Base-by-base conservation (phyloP, 2,888 invertebrate species). In the Rhingia rostrata region DNA sequence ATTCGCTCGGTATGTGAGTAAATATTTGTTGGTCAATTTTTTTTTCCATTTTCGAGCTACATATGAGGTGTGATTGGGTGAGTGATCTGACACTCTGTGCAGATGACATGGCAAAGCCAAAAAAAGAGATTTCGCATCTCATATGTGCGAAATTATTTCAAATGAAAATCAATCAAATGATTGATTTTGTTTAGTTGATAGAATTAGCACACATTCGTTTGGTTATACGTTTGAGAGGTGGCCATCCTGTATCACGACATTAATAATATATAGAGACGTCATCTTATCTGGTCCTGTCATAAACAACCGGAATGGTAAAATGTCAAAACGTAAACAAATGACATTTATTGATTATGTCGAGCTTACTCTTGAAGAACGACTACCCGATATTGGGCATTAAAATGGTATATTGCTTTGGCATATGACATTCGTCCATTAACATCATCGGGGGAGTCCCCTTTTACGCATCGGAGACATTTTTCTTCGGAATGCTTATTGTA, bases 281-380 rank as follows among this genome's bases (percentile, higher is more conserved):
- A 61, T 12, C 39, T 37, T 49, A 45, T 47, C 61, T 30, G 10
- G n/a, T 9, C 22, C 2, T 22, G 22, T 22, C 22, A 22, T 14
- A 33, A 9, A 12, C 39, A 32, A 12, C 39, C 9, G 43, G 6
- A 3, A n/a, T 70, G 60, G 9, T 35, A 72, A 22, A 33, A 72
- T 72, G 70, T 61, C 70, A 72, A 35, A 61, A 22, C 47, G 37
- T 30, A 56, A 41, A 70, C 33, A 70, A 39, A 32, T 12, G 58
- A 58, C 56, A 4, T 47, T 30, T 39, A 69, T 35, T 32, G 47
- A 47, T 69, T 58, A 47, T 37, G 47, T n/a, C 22, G 39, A 10
- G 63, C 9, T 32, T 37, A 22, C 30, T 37, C 37, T 63, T 63
- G 30, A 63, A 63, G 49, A 30, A 39, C 30, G n/a, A 12, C 12